Percentiles rank a stretch among this genome's conserved stretches.
Conservation (phyloP, 2,888 invertebrate genomes). For the Escarpia spicata region DNA sequence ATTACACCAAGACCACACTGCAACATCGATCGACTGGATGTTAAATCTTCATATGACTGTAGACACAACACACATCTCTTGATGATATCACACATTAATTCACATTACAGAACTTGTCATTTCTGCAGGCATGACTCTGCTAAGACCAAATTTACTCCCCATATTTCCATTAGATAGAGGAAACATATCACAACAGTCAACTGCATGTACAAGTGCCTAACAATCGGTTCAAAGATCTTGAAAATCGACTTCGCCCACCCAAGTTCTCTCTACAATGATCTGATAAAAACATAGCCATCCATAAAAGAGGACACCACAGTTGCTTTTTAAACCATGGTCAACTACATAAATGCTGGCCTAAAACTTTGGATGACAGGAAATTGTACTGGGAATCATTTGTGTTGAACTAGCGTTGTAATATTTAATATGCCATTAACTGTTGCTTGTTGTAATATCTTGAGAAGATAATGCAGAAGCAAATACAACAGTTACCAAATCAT, state of each 20-base stretch:
- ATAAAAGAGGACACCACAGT: neutral
- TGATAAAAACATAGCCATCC: neutral
- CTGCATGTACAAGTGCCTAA: neutral
- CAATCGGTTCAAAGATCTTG: conserved; percentile 2
- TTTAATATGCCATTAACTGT: neutral
- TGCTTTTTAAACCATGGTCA: neutral
- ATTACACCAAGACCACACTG: neutral
- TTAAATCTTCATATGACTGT: neutral
- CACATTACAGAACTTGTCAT: neutral
- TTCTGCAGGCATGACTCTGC: neutral
- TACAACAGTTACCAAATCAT: neutral
- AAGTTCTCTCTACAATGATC: neutral
- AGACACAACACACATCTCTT: neutral
- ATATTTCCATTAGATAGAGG: neutral
- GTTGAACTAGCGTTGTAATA: neutral
- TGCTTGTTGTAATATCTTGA: neutral
- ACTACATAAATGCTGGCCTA: neutral
- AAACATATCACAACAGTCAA: neutral
- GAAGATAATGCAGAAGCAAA: neutral
- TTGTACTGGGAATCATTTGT: neutral
- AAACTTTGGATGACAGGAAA: neutral
- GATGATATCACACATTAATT: neutral
- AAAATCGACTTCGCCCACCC: neutral
- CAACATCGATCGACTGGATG: neutral
- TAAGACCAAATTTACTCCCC: neutral